These are phyloP conservation scores for Mythimna loreyi DNA, from an alignment of 2,888 invertebrate species.

Conservation along the genomic window DNA sequence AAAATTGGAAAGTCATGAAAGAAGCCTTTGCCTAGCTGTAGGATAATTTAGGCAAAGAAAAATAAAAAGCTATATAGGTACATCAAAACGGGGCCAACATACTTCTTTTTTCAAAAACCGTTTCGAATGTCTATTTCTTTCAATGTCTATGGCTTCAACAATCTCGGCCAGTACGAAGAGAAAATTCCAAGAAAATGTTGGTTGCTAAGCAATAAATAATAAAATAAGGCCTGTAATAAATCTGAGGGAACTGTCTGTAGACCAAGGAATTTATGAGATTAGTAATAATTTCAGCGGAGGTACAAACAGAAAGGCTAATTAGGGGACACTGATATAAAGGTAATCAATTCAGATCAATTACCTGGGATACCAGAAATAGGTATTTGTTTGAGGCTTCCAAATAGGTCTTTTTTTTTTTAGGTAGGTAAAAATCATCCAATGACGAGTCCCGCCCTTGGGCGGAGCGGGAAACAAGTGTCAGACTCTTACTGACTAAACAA, in stretches of 20 bases:
- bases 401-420: no score
- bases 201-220: slow-evolving; percentile 55
- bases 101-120: no score
- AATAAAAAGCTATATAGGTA: no score
- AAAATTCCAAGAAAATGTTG: slow-evolving; percentile 45
- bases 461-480: no score
- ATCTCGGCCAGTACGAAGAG: slow-evolving; percentile 4
- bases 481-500: no score
- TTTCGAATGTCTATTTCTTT: background rate
- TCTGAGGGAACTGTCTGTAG: slow-evolving; percentile 40
- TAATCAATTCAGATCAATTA: background rate
- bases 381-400: background rate
- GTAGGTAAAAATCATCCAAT: no score
- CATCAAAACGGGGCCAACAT: no score
- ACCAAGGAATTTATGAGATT: slow-evolving; percentile 55
- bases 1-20: no score
- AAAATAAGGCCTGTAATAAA: slow-evolving; percentile 54
- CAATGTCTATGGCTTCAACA: background rate
- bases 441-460: no score
- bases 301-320: slow-evolving; percentile 37
- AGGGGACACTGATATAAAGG: slow-evolving; percentile 7
- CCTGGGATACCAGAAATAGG: no score
- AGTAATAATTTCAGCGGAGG: slow-evolving; percentile 39
- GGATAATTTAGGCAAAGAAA: no score
- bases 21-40: no score